These are phyloP conservation scores for Leptinotarsa lineolata DNA, from an alignment of 1,140 invertebrate genomes.

Conservation along the genomic window DNA sequence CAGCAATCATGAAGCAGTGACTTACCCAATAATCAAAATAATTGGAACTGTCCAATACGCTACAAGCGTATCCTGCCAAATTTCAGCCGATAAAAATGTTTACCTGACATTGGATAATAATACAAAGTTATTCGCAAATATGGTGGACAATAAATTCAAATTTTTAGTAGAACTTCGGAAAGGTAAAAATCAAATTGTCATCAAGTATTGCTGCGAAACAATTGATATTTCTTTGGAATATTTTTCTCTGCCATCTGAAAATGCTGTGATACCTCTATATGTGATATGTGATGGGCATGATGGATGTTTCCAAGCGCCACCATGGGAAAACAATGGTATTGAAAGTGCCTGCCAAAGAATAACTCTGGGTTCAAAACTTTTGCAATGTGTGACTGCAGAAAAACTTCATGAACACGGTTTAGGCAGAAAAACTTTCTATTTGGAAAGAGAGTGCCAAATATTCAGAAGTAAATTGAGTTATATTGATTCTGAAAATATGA, in stretches of 20 bases:
- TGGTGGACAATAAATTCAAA: slow-evolving; percentile 42
- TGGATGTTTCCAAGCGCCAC: slow-evolving; percentile 79
- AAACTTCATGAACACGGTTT: slow-evolving; percentile 83
- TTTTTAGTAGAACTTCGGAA: slow-evolving; percentile 42
- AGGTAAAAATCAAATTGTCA: slow-evolving; percentile 43
- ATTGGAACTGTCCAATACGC: slow-evolving; percentile 27
- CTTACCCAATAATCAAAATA: slow-evolving; percentile 38
- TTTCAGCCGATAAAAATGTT: neutral
- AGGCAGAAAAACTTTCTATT: slow-evolving; percentile 78
- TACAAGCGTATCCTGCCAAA: slow-evolving; percentile 23
- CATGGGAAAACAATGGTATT: slow-evolving; percentile 69
- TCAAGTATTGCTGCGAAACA: slow-evolving; percentile 43
- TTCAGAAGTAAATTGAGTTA: slow-evolving; percentile 75
- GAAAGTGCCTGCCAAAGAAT: slow-evolving; percentile 78
- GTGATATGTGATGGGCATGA: slow-evolving; percentile 76
- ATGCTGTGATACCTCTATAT: slow-evolving; percentile 70
- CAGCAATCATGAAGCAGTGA: slow-evolving; percentile 32
- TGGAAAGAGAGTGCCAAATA: slow-evolving; percentile 71
- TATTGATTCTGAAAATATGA: slow-evolving; percentile 72
- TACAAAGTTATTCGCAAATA: neutral
- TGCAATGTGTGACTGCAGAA: slow-evolving; percentile 87
- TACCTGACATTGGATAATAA: slow-evolving; percentile 11
- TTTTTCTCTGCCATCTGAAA: slow-evolving; percentile 28
- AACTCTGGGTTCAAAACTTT: slow-evolving; percentile 74
- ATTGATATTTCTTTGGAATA: slow-evolving; percentile 35